Evolutionary conservation across 2,797 vertebrate genomes (phyloP).

Genomic region (Macroramphosus scolopax): DNA sequence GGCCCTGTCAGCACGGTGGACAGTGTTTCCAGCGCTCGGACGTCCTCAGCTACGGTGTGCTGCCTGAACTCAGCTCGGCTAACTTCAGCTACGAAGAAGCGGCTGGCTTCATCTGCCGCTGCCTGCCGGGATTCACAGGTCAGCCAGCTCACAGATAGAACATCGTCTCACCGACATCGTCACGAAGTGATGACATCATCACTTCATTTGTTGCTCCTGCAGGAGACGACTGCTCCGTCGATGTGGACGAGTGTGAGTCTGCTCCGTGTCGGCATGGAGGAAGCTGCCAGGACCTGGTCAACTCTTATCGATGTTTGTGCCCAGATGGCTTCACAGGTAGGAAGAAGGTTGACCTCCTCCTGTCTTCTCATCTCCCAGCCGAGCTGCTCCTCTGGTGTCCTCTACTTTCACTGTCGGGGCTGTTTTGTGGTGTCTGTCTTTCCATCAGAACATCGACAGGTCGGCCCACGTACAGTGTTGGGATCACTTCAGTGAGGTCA

Average conservation of each 20-base stretch:
- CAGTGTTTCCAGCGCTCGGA: slow-evolving; percentile 85
- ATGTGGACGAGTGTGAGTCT: slow-evolving; percentile 88
- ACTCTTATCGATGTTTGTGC: slow-evolving; percentile 85
- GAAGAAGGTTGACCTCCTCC: slow-evolving; percentile 28
- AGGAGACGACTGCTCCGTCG: slow-evolving; percentile 86
- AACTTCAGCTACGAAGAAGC: slow-evolving; percentile 82
- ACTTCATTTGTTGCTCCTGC: slow-evolving; percentile 11
- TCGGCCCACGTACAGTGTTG: too few species aligned
- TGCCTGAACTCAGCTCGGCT: slow-evolving; percentile 65
- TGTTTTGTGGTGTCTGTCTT: too few species aligned
- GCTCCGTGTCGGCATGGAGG: slow-evolving; percentile 84
- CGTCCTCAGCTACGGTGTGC: slow-evolving; percentile 68
- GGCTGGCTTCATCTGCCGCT: slow-evolving; percentile 86
- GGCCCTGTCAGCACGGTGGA: slow-evolving; percentile 82
- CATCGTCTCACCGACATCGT: background rate
- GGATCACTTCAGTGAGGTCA: too few species aligned
- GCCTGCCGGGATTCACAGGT: slow-evolving; percentile 87
- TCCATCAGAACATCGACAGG: too few species aligned
- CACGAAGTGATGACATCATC: background rate
- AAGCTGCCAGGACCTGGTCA: slow-evolving; percentile 82
- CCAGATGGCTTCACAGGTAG: slow-evolving; percentile 87
- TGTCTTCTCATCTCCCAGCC: slow-evolving; percentile 11
- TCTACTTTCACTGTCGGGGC: too few species aligned
- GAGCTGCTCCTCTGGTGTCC: too few species aligned
- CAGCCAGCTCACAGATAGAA: slow-evolving; percentile 33